Evolutionary conservation across 2,888 invertebrate genomes (phyloP).

Genomic region (Epirrhoe tristata): DNA sequence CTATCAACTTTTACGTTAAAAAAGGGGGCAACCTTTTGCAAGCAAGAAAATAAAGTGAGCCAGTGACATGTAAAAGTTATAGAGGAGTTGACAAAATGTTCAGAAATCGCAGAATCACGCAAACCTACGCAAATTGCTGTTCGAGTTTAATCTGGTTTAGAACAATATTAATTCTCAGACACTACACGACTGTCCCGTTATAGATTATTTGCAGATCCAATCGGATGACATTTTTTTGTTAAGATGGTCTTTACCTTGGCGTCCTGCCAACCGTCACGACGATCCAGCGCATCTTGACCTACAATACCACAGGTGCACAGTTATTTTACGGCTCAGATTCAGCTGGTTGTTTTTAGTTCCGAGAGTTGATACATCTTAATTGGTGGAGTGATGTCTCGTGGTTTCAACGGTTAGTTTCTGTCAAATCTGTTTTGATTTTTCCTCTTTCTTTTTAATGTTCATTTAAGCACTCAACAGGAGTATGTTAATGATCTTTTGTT

Average conservation of each 20-base stretch:
- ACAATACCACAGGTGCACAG: constrained; percentile 10
- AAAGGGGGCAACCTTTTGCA: too few species aligned
- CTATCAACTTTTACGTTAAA: too few species aligned
- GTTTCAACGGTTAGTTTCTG: constrained; percentile 33
- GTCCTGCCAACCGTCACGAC: constrained; percentile 14
- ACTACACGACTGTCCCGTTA: constrained; percentile 33
- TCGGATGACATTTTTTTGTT: constrained; percentile 44
- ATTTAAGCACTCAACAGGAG: constrained; percentile 27
- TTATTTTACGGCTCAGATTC: constrained; percentile 7
- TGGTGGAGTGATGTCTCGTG: constrained; percentile 27
- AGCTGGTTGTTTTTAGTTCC: constrained; percentile 20
- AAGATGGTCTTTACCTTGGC: constrained; percentile 28
- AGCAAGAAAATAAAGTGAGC: too few species aligned
- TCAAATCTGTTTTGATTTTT: constrained; percentile 29
- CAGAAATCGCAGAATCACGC: too few species aligned
- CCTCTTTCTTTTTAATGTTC: constrained; percentile 20
- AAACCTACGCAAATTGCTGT: too few species aligned
- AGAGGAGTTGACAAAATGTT: too few species aligned
- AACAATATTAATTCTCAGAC: constrained; percentile 21
- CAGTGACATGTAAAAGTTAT: too few species aligned
- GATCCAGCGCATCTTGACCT: constrained; percentile 27
- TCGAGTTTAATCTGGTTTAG: not conserved
- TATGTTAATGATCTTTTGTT: constrained; percentile 30
- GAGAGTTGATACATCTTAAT: constrained; percentile 33
- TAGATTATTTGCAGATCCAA: constrained; percentile 44